phyloP scores from a whole-genome alignment of 2,888 invertebrate genomes.

The Pseudococcus viburni region DNA sequence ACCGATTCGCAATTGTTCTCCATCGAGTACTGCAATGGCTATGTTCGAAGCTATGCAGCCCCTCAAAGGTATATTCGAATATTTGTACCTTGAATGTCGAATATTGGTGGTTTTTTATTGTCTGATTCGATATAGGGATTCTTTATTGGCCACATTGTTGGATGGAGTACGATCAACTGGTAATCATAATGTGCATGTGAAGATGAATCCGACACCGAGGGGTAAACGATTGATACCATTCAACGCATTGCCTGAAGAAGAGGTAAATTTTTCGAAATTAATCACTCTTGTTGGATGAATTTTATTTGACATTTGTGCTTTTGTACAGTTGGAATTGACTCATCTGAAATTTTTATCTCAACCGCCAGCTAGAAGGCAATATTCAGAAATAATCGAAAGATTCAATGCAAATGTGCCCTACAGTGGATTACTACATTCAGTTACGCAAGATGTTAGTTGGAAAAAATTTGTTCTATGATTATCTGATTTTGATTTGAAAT shows the following conservation, averaged over 20 bases:
- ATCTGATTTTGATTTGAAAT: neutral
- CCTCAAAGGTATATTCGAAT: conserved; percentile 84
- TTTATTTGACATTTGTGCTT: neutral
- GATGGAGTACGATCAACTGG: conserved; percentile 98
- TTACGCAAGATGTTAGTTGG: conserved; percentile 91
- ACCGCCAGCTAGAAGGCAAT: conserved; percentile 77
- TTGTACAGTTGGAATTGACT: conserved; percentile 81
- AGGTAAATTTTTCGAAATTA: conserved; percentile 73
- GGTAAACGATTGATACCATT: conserved; percentile 92
- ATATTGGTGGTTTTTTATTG: conserved; percentile 31
- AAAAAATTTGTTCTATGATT: neutral
- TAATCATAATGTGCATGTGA: conserved; percentile 95
- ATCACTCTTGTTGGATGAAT: neutral
- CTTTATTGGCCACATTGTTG: conserved; percentile 92
- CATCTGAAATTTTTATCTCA: conserved; percentile 85
- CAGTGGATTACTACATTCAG: conserved; percentile 95
- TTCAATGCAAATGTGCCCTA: conserved; percentile 99
- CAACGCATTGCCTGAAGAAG: conserved; percentile 93
- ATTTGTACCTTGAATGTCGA: neutral
- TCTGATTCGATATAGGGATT: conserved; percentile 79
- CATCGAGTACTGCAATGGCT: conserved; percentile 94
- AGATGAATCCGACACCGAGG: conserved; percentile 86
- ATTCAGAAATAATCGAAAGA: conserved; percentile 88
- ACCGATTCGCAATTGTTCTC: conserved; percentile 94
- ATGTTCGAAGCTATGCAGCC: conserved; percentile 88